phyloP scores from a whole-genome alignment of 2,888 invertebrate species.

The Gryllus longicercus region DNA sequence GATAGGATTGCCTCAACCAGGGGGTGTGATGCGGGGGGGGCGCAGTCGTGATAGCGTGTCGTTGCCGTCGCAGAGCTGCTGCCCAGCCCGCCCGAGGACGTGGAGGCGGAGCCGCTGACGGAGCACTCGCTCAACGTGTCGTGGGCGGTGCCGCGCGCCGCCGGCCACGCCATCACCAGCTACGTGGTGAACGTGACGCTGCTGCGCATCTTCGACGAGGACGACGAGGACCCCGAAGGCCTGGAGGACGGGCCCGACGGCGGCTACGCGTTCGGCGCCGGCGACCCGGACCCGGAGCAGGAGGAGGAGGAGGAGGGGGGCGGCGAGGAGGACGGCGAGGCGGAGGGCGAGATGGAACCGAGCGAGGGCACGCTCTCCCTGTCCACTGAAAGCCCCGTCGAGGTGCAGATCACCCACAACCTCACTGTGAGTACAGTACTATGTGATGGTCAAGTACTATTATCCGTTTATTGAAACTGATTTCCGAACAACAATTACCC shows the following conservation, averaged over 20 bases:
- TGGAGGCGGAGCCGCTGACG: constrained; percentile 68
- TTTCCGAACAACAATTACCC: too few species aligned
- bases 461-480: too few species aligned
- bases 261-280: constrained; percentile 51
- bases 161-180: constrained; percentile 56
- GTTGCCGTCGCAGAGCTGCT: constrained; percentile 57
- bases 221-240: constrained; percentile 26
- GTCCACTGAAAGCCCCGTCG: too few species aligned
- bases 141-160: constrained; percentile 65
- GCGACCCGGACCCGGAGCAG: constrained; percentile 26
- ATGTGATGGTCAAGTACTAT: too few species aligned
- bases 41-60: not conserved
- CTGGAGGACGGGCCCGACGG: constrained; percentile 26
- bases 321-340: constrained; percentile 23
- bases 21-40: too few species aligned
- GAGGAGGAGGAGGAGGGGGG: constrained; percentile 23
- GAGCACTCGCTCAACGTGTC: constrained; percentile 68
- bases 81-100: constrained; percentile 67
- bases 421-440: too few species aligned
- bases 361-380: too few species aligned
- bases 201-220: constrained; percentile 62
- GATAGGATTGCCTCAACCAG: too few species aligned
- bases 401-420: too few species aligned
- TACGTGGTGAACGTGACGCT: constrained; percentile 71
- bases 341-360: not conserved